These are phyloP conservation scores for Beroe forskalii DNA, from an alignment of 37 sponge, comb jelly and placozoan genomes.

Conservation along the genomic window DNA sequence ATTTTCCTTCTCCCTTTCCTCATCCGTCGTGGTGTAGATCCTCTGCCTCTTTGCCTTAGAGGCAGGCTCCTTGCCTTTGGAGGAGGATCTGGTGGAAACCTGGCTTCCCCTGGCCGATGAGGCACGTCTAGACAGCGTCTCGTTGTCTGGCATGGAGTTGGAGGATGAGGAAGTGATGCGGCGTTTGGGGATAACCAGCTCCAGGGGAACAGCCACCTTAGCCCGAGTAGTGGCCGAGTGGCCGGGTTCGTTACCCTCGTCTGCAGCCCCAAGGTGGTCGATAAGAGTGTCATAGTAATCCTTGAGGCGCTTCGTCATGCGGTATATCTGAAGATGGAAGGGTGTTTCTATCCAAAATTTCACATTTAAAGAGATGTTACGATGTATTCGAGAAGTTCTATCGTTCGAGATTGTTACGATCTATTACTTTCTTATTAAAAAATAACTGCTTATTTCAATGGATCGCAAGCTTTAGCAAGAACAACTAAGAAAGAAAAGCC, in stretches of 20 bases:
- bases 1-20: neutral
- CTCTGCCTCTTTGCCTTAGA: neutral
- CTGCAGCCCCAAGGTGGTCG: neutral
- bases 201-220: neutral
- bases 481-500: too few species aligned
- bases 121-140: neutral
- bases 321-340: constrained; percentile 60
- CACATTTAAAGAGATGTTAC: neutral
- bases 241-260: neutral
- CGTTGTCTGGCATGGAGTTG: neutral
- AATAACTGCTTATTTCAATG: too few species aligned
- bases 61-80: constrained; percentile 34
- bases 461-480: too few species aligned
- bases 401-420: too few species aligned
- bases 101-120: neutral
- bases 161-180: neutral
- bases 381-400: too few species aligned
- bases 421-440: too few species aligned
- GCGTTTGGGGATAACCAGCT: neutral
- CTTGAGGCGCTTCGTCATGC: constrained; percentile 12
- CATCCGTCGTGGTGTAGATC: neutral
- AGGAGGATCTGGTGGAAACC: neutral
- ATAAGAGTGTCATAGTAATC: constrained; percentile 15
- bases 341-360: too few species aligned
- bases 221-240: neutral